Base-by-base conservation (phyloP, 2,888 invertebrate species). In the Pachydiplax longipennis region DNA sequence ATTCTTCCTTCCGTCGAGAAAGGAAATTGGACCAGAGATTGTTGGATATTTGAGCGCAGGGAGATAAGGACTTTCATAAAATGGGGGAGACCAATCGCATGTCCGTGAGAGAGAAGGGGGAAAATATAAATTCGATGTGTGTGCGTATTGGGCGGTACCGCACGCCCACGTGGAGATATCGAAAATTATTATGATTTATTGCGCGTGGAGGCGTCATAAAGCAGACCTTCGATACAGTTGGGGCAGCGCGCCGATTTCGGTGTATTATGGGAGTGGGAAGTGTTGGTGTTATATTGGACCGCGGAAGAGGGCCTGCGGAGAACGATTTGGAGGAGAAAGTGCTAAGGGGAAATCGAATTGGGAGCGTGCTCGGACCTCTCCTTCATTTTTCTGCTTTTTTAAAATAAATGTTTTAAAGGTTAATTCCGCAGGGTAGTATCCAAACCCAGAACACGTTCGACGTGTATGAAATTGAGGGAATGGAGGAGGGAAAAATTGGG, bases 1-100 rank as follows among this genome's bases (percentile, higher is more conserved):
- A 87, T 87, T 65, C 87, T 87, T 87, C 87, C 87, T 65, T 87
- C 87, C 61, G 61, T 5, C 18, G 37, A 87, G 87, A 83, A 53
- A 25, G 83, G 83, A 83, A 83, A 83, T 83, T 83, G 83, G 83
- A 58, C 83, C 31, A 83, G 83, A 83, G 58, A 82, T 82, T 48
- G 82, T 48, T 82, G 82, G 82, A 82, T 82, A 82, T 82, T 53
- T 83, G 53, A 83, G 58, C 25, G 83, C 31, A 0, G 87, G 37
- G 65, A 61, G 40, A 61, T 37, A 18, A 22, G 37, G 37, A 37
- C 58, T 87, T 87, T 87, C 61, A 87, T 65, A 61, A 40, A 61
- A 83, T 22, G 58, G 22, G 31, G 53, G 58, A 31, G n/a, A 18
- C 4, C 31, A 87, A 87, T 65, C 35, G 58, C 15, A 61, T 83